Percentiles rank a stretch among this genome's conserved stretches.
phyloP scores from a whole-genome alignment of 2,797 vertebrate genomes.

The Balearica regulorum region DNA sequence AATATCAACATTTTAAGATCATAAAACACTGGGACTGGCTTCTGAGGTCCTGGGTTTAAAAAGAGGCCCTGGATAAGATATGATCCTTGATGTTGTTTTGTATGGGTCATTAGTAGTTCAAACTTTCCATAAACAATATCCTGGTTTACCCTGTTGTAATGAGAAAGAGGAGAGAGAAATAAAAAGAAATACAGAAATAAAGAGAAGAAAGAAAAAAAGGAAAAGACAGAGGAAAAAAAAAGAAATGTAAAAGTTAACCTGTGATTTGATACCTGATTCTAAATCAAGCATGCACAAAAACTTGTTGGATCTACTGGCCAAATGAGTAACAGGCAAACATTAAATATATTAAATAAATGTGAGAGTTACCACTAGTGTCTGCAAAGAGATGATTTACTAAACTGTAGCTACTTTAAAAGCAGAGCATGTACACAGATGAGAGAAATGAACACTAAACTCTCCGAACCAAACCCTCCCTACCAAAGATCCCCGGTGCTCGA shows the following conservation, averaged over 20 bases:
- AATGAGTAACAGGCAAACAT: neutral
- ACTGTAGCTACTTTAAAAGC: neutral
- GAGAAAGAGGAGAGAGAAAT: neutral
- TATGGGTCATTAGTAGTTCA: neutral
- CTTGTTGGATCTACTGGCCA: neutral
- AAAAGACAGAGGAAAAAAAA: neutral
- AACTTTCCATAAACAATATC: constrained; percentile 18
- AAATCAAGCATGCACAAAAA: neutral
- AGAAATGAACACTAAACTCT: neutral
- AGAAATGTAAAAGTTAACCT: neutral
- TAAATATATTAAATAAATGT: neutral
- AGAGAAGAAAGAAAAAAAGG: neutral
- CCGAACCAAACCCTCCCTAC: neutral
- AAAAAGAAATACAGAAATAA: neutral
- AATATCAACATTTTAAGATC: neutral
- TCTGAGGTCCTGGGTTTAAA: neutral
- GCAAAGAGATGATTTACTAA: neutral
- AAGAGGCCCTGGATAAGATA: neutral
- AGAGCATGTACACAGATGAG: neutral
- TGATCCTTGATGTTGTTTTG: neutral
- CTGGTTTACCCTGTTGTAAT: neutral
- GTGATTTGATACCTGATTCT: neutral
- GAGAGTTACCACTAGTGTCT: neutral
- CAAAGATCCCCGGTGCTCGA: neutral
- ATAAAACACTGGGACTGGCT: neutral